Percentiles rank a stretch among this genome's conserved stretches.
phyloP scores from a whole-genome alignment of 2,113 vertebrate genomes.

The Tachysurus fulvidraco region DNA sequence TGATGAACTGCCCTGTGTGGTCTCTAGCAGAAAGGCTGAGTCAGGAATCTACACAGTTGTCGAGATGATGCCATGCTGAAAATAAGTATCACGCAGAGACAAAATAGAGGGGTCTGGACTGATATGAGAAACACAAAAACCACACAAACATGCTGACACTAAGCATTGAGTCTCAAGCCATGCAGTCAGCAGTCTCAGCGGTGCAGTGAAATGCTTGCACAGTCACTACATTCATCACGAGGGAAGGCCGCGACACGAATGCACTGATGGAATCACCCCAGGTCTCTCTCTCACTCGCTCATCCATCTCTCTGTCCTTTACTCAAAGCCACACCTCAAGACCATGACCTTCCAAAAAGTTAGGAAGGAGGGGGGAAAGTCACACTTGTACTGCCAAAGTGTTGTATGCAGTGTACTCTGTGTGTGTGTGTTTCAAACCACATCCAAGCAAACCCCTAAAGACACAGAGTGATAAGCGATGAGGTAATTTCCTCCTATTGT shows the following conservation, averaged over 20 bases:
- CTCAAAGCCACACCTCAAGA: not conserved
- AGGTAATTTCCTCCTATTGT: conserved; percentile 47
- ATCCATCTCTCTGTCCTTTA: not conserved
- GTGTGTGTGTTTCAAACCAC: conserved; percentile 13
- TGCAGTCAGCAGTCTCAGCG: conserved; percentile 14
- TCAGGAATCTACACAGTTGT: not conserved
- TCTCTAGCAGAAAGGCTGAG: not conserved
- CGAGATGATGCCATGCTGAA: not conserved
- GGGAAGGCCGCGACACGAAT: not conserved
- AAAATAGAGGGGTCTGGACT: not conserved
- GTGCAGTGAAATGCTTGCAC: conserved; percentile 12
- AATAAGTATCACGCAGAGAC: not conserved
- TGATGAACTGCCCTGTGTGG: not conserved
- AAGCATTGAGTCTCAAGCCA: not conserved
- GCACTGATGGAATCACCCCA: not conserved
- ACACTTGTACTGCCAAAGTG: not conserved
- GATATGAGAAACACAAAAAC: not conserved
- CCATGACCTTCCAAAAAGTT: not conserved
- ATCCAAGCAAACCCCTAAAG: conserved; percentile 18
- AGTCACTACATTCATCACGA: conserved; percentile 13
- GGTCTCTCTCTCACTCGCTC: not conserved
- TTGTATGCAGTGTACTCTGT: not conserved
- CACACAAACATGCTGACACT: conserved; percentile 14
- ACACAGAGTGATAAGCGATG: conserved; percentile 35
- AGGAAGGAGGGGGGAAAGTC: not conserved